A percentile compares a stretch with the other conserved stretches of the same genome.
These are phyloP conservation scores for Chrosomus eos DNA, from an alignment of 2,797 vertebrate genomes.

Conservation along the genomic window DNA sequence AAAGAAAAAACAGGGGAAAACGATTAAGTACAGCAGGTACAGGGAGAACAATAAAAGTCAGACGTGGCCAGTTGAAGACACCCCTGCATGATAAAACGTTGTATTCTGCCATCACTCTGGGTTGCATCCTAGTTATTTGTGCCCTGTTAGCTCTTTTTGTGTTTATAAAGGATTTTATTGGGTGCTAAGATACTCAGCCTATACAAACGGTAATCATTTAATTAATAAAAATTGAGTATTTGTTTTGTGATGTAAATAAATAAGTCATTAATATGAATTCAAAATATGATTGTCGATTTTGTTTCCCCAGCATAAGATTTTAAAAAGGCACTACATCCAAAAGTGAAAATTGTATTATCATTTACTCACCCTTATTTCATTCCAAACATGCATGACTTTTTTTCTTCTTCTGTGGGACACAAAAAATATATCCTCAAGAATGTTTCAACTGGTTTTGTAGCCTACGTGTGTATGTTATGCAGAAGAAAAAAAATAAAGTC, in stretches of 20 bases:
- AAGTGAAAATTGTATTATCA: neutral
- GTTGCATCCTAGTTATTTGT: slow-evolving; percentile 6
- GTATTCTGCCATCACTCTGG: slow-evolving; percentile 35
- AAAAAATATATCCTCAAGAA: neutral
- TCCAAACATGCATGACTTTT: neutral
- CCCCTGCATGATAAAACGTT: slow-evolving; percentile 1
- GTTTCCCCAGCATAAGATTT: neutral
- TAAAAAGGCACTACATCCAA: neutral
- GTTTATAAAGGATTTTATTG: slow-evolving; percentile 25
- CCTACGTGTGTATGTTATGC: neutral
- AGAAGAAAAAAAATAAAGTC: no score
- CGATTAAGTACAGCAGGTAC: neutral
- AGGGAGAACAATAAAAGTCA: neutral
- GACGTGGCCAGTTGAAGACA: neutral
- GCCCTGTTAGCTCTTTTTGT: slow-evolving; percentile 18
- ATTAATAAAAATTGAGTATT: neutral
- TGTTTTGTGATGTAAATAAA: slow-evolving; percentile 9
- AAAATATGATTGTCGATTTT: neutral
- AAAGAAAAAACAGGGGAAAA: neutral
- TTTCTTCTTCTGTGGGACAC: neutral
- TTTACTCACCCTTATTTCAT: neutral
- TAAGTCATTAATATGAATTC: neutral
- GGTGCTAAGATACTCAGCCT: neutral
- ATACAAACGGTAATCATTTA: neutral
- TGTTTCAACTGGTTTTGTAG: neutral